These are phyloP conservation scores for Harmothoe impar DNA, from an alignment of 2,888 invertebrate genomes.

Conservation along the genomic window DNA sequence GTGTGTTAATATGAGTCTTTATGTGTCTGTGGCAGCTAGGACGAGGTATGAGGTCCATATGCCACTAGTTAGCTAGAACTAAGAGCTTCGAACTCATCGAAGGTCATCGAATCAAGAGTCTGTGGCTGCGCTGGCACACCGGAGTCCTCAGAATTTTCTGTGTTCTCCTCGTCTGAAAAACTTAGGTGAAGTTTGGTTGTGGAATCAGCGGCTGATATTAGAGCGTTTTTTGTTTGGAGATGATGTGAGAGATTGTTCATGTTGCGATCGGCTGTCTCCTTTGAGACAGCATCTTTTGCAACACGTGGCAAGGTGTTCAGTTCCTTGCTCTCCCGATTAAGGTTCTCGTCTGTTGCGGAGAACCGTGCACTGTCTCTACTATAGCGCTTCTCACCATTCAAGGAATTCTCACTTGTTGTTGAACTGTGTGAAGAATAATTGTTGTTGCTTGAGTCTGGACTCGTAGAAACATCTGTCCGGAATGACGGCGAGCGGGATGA, in stretches of 20 bases:
- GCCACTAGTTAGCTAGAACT: constrained; percentile 48
- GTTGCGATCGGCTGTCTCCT: constrained; percentile 34
- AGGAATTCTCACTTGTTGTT: constrained; percentile 54
- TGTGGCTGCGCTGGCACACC: constrained; percentile 68
- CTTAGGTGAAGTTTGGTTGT: constrained; percentile 69
- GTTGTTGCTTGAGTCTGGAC: constrained; percentile 58
- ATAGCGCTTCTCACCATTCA: constrained; percentile 58
- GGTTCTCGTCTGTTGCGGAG: constrained; percentile 31
- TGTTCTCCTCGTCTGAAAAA: constrained; percentile 72
- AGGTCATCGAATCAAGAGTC: constrained; percentile 70
- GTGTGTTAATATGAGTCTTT: neutral
- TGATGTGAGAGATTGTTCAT: constrained; percentile 47
- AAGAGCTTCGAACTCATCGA: constrained; percentile 71
- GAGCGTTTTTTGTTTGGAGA: constrained; percentile 32
- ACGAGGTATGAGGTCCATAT: neutral
- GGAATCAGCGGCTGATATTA: constrained; percentile 27
- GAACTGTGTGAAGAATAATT: constrained; percentile 55
- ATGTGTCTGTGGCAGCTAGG: neutral
- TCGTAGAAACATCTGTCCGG: constrained; percentile 30
- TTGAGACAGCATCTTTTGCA: neutral
- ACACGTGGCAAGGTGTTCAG: constrained; percentile 48
- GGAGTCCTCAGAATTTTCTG: constrained; percentile 73
- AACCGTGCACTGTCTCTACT: constrained; percentile 36
- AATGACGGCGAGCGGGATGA: constrained; percentile 10
- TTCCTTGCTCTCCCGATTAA: constrained; percentile 49